Percentiles rank a stretch among this genome's conserved stretches.
Conservation (phyloP, 2,113 vertebrate genomes). For the Boulengerochromis microlepis region DNA sequence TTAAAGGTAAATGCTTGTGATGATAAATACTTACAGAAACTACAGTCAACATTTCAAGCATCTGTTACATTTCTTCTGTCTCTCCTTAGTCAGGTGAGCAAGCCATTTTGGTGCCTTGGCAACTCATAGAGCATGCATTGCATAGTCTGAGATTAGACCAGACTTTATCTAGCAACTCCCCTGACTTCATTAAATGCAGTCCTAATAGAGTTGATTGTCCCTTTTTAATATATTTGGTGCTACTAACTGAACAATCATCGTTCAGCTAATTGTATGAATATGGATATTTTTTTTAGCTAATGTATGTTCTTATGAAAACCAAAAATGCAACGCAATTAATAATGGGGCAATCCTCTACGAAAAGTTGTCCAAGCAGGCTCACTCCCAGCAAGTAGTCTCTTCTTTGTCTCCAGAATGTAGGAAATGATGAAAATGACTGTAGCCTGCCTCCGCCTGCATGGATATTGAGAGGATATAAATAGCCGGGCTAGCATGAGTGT, state of each 20-base stretch:
- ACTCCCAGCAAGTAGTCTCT: not conserved
- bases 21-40: not conserved
- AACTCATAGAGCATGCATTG: not conserved
- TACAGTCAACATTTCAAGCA: not conserved
- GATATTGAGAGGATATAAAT: constrained; percentile 66
- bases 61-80: not conserved
- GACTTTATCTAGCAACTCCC: not conserved
- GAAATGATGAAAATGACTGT: constrained; percentile 45
- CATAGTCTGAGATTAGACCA: not conserved
- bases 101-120: not conserved
- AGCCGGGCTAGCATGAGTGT: constrained; percentile 42
- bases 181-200: accelerated
- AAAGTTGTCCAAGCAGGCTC: not conserved
- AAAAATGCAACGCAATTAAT: not conserved
- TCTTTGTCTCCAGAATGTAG: constrained; percentile 41
- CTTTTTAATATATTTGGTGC: not conserved
- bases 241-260: not conserved
- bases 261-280: not conserved
- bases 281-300: not conserved
- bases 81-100: not conserved
- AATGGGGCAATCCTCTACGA: not conserved
- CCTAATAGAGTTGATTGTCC: not conserved
- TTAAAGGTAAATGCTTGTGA: not conserved
- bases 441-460: constrained; percentile 43
- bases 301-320: not conserved